These are phyloP conservation scores for Bombus terrestris DNA, from an alignment of 1,140 invertebrate genomes.

Conservation along the genomic window DNA sequence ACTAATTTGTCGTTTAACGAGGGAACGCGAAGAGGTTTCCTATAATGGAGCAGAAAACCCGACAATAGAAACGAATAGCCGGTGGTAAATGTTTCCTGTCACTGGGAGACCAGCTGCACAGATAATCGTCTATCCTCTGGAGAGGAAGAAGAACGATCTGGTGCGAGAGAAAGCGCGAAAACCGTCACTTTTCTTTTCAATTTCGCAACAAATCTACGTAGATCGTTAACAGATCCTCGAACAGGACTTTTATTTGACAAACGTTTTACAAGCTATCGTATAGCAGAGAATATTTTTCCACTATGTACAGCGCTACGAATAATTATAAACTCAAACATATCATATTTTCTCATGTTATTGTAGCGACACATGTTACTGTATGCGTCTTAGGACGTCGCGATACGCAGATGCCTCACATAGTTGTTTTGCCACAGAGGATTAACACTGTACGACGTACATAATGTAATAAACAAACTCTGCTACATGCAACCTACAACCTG, in stretches of 20 bases:
- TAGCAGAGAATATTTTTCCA: neutral
- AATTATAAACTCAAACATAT: no score
- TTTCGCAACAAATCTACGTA: neutral
- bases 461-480: no score
- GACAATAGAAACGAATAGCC: conserved; percentile 70
- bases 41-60: conserved; percentile 70
- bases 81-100: conserved; percentile 71
- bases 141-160: conserved; percentile 15
- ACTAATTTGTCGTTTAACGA: conserved; percentile 65
- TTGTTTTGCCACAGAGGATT: no score
- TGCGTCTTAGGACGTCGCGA: no score
- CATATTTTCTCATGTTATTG: no score
- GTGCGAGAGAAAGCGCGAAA: neutral
- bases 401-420: no score
- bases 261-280: neutral
- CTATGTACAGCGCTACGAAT: no score
- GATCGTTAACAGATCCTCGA: neutral
- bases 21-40: conserved; percentile 38
- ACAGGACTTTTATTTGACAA: neutral
- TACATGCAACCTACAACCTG: no score
- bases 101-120: conserved; percentile 54
- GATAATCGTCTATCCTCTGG: conserved; percentile 67
- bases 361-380: no score
- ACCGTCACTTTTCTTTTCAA: conserved; percentile 7
- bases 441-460: no score